Conservation (phyloP, 2,113 vertebrate species). For the Dunckerocampus dactyliophorus region DNA sequence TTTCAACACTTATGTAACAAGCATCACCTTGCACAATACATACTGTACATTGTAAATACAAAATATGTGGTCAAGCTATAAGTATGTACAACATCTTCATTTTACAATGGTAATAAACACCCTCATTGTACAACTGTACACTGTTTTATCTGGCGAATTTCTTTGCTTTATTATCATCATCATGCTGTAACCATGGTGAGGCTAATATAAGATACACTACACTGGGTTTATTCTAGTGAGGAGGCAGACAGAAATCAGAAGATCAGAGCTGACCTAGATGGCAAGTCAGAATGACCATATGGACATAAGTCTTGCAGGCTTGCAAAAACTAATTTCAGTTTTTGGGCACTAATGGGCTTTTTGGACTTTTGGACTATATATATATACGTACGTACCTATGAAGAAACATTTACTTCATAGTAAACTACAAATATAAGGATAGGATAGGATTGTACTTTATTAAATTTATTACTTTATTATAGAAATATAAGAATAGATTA, state of each 20-base stretch:
- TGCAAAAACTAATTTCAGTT: neutral
- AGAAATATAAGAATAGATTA: too few species aligned
- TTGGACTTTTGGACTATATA: too few species aligned
- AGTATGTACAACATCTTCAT: conserved; percentile 19
- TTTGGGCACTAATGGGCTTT: too few species aligned
- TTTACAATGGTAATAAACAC: conserved; percentile 58
- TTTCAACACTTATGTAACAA: conserved; percentile 22
- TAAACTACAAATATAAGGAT: too few species aligned
- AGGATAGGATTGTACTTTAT: too few species aligned
- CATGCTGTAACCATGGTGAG: conserved; percentile 53
- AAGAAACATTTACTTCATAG: too few species aligned
- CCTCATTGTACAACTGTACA: neutral
- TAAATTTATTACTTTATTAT: too few species aligned
- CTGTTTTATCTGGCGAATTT: neutral
- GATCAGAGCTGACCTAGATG: conserved; percentile 57
- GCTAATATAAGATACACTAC: conserved; percentile 31
- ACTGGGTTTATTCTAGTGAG: conserved; percentile 32
- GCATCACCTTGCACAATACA: conserved; percentile 11
- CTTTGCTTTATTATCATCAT: conserved; percentile 8
- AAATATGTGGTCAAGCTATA: conserved; percentile 20
- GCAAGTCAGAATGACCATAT: conserved; percentile 15
- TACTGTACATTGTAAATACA: conserved; percentile 27
- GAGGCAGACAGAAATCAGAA: conserved; percentile 49
- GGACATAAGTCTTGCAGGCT: neutral
- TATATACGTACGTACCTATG: too few species aligned